These are phyloP conservation scores for Spisula subtruncata DNA, from an alignment of 2,888 invertebrate species.

Conservation along the genomic window DNA sequence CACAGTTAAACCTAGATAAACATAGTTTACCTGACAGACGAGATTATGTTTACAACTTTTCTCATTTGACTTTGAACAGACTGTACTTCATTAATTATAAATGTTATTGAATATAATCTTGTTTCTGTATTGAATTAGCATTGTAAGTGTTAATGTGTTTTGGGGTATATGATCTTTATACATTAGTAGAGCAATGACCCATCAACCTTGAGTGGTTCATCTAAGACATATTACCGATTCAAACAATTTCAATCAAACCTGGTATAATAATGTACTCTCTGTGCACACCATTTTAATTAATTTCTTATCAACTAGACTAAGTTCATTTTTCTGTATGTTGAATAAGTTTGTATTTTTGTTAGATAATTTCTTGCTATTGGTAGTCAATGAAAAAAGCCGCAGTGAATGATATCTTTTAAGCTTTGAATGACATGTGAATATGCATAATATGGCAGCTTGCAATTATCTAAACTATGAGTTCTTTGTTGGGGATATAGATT, in stretches of 20 bases:
- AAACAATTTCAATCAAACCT: not conserved
- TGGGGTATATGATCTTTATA: not conserved
- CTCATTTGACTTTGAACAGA: no score
- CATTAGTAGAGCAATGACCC: not conserved
- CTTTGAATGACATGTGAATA: not conserved
- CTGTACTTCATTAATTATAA: no score
- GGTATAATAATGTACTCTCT: not conserved
- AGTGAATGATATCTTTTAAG: slow-evolving; percentile 2
- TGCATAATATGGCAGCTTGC: not conserved
- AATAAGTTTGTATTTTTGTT: not conserved
- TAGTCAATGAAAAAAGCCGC: not conserved
- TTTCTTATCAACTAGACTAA: not conserved
- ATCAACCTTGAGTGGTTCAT: slow-evolving; percentile 3
- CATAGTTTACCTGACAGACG: no score
- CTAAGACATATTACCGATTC: not conserved
- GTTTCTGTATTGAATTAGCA: no score
- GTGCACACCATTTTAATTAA: not conserved
- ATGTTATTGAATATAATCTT: no score
- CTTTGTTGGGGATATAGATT: not conserved
- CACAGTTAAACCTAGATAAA: no score
- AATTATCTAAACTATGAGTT: not conserved
- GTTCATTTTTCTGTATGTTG: not conserved
- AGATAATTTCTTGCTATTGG: not conserved
- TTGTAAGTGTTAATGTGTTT: not conserved
- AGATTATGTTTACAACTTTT: no score